A percentile compares a stretch with the other conserved stretches of the same genome.
phyloP scores from a whole-genome alignment of 2,113 vertebrate species.

The Corynorhinus townsendii region DNA sequence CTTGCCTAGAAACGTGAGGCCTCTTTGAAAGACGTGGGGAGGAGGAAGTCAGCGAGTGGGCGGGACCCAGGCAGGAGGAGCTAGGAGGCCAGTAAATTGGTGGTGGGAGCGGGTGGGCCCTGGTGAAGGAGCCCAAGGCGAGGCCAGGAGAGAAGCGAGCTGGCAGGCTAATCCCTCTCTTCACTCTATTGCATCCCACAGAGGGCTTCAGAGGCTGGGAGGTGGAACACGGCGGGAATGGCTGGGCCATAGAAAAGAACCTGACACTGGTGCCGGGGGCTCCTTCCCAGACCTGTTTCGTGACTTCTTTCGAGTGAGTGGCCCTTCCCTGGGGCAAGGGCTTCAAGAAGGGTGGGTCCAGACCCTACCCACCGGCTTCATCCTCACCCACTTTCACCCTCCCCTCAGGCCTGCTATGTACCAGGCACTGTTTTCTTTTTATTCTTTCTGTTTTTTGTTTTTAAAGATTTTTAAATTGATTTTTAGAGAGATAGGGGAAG shows the following conservation, averaged over 20 bases:
- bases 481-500: not conserved
- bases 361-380: not conserved
- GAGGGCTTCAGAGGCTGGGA: constrained; percentile 69
- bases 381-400: not conserved
- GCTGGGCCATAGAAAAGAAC: constrained; percentile 67
- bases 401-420: not conserved
- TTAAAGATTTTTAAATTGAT: not conserved
- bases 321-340: not conserved
- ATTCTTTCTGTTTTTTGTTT: not conserved
- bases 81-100: accelerated
- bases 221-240: constrained; percentile 48
- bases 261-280: constrained; percentile 43
- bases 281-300: constrained; percentile 72
- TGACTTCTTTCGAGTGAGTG: constrained; percentile 71
- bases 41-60: accelerated
- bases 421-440: not conserved
- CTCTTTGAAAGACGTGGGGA: accelerated
- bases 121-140: accelerated
- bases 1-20: accelerated
- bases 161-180: not conserved
- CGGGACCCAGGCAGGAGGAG: no score
- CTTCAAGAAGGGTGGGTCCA: not conserved
- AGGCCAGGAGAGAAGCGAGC: not conserved
- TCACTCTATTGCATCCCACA: not conserved
- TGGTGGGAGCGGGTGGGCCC: accelerated